A percentile compares a stretch with the other conserved stretches of the same genome.
phyloP scores from a whole-genome alignment of 2,888 invertebrate genomes.

The Danaus chrysippus region DNA sequence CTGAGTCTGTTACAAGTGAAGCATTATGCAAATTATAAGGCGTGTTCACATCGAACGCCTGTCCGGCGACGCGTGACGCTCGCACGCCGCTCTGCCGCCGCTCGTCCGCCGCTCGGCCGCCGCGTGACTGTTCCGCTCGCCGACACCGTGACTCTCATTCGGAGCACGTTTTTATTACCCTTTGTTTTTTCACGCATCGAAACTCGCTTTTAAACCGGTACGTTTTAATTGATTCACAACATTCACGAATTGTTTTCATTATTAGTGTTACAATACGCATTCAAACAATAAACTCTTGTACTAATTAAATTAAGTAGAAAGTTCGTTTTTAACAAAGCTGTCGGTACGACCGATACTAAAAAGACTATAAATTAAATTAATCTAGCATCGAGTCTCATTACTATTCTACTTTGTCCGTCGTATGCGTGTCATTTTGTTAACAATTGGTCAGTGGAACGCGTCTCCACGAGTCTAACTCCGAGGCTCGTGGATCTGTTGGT shows the following conservation, averaged over 20 bases:
- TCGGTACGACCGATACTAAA: too few species aligned
- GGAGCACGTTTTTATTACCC: slow-evolving; percentile 53
- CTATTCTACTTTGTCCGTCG: too few species aligned
- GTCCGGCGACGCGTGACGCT: slow-evolving; percentile 54
- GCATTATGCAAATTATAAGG: slow-evolving; percentile 61
- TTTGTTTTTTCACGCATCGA: slow-evolving; percentile 56
- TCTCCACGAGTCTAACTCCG: too few species aligned
- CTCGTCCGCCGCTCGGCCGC: slow-evolving; percentile 32
- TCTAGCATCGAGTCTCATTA: too few species aligned
- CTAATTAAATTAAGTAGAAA: too few species aligned
- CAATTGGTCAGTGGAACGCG: too few species aligned
- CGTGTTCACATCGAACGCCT: slow-evolving; percentile 54
- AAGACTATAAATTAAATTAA: too few species aligned
- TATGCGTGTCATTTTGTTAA: too few species aligned
- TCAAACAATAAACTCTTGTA: too few species aligned
- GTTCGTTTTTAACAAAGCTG: too few species aligned
- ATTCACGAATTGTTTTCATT: slow-evolving; percentile 12
- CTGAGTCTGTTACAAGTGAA: background rate
- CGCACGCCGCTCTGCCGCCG: slow-evolving; percentile 27
- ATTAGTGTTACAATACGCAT: background rate
- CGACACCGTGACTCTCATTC: slow-evolving; percentile 65
- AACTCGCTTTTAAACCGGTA: slow-evolving; percentile 69
- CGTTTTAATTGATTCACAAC: slow-evolving; percentile 32
- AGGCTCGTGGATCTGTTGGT: too few species aligned
- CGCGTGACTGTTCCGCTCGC: slow-evolving; percentile 72